Conservation (phyloP, 2,113 vertebrate species). For the Gopherus evgoodei region DNA sequence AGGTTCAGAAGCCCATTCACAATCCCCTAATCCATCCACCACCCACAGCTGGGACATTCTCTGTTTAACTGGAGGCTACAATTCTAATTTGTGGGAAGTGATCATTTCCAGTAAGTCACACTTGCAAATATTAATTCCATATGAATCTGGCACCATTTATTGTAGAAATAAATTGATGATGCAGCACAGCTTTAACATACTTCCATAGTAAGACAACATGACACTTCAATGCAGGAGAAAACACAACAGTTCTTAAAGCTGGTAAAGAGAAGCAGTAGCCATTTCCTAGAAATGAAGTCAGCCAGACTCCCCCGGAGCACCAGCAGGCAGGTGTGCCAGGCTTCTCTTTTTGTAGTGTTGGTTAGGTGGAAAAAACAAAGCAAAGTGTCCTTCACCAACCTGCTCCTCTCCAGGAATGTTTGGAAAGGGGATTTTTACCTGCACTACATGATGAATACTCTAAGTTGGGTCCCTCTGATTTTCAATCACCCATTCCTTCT, state of each 20-base stretch:
- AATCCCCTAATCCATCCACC: not conserved
- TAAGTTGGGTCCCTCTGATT: not conserved
- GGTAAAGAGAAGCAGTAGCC: slow-evolving; percentile 47
- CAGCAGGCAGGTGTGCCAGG: not conserved
- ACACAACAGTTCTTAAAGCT: slow-evolving; percentile 48
- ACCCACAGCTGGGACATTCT: not conserved
- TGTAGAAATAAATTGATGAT: slow-evolving; percentile 38
- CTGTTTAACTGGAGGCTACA: not conserved
- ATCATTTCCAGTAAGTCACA: slow-evolving; percentile 16
- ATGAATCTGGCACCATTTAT: slow-evolving; percentile 43
- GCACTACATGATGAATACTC: not conserved
- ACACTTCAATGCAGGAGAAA: slow-evolving; percentile 55
- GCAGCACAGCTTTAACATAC: slow-evolving; percentile 8
- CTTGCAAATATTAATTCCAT: not conserved
- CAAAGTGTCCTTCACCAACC: not conserved
- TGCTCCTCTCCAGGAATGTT: slow-evolving; percentile 57
- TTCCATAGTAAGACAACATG: slow-evolving; percentile 36
- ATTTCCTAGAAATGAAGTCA: slow-evolving; percentile 74
- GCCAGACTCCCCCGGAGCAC: slow-evolving; percentile 65
- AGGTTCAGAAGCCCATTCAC: not conserved
- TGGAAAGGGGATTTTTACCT: slow-evolving; percentile 45
- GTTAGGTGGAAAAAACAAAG: slow-evolving; percentile 34
- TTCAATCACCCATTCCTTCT: not conserved
- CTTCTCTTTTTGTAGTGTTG: slow-evolving; percentile 33
- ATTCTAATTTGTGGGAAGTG: not conserved